Percentiles rank a stretch among this genome's conserved stretches.
phyloP scores from a whole-genome alignment of 2,888 invertebrate genomes.

The Drosophila rellima region DNA sequence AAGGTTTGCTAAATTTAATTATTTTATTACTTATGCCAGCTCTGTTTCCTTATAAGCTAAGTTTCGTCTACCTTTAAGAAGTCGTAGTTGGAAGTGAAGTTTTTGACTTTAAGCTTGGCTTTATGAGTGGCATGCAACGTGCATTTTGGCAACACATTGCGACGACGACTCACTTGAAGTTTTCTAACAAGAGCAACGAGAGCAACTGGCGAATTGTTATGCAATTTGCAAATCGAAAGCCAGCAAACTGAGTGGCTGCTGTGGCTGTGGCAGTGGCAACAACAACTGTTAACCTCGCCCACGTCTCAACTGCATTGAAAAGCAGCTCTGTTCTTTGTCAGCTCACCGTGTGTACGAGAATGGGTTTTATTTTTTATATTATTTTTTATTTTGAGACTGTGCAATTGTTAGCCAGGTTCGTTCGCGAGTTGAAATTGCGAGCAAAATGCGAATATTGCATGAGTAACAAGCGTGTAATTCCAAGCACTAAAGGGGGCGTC shows the following conservation, averaged over 20 bases:
- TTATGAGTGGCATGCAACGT: constrained; percentile 11
- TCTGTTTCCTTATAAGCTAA: not conserved
- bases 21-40: not conserved
- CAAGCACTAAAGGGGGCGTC: constrained; percentile 18
- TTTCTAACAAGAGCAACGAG: constrained; percentile 22
- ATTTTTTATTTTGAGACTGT: constrained; percentile 21
- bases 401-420: constrained; percentile 52
- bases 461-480: constrained; percentile 78
- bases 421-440: constrained; percentile 40
- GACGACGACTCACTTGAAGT: constrained; percentile 38
- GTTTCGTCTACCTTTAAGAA: not conserved
- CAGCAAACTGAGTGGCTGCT: constrained; percentile 43
- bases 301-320: constrained; percentile 5
- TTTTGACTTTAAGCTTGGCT: constrained; percentile 7
- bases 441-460: constrained; percentile 57
- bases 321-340: constrained; percentile 39
- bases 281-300: constrained; percentile 2
- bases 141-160: constrained; percentile 25
- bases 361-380: constrained; percentile 7
- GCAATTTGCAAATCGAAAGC: constrained; percentile 73
- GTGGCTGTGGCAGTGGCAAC: constrained; percentile 4
- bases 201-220: constrained; percentile 61
- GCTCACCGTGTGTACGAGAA: constrained; percentile 18
- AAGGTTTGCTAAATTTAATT: not conserved
- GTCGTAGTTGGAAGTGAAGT: not conserved